Evolutionary conservation across 2,888 invertebrate genomes (phyloP), one percentile per base, ranked within the genome.

Genomic region (Listrodromus nycthemerus): DNA sequence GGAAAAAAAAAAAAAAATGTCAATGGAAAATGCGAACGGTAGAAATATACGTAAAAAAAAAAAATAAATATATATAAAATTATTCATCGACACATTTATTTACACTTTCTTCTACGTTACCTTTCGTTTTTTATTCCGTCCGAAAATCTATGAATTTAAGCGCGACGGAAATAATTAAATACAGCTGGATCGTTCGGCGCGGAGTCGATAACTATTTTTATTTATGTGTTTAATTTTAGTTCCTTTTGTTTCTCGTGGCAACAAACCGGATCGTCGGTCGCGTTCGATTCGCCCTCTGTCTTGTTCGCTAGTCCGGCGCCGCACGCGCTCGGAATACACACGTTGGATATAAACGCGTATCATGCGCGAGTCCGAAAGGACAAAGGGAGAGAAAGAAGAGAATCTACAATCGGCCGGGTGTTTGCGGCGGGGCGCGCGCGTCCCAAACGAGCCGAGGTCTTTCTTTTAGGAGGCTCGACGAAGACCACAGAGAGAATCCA

Each of bases 191-290:
- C 69, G 33, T 69, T 69, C 48, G 30, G 52, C 69, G 21, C 50
- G 52, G 52, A 27, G 16, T 69, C 52, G 33, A 21, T 19, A 52
- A 0, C 33, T 7, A 50, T 69, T 69, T 52, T 52, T 13, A 41
- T 10, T 52, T 16, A 13, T 41, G 10, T 41, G 2, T 13, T 41
- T 41, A 41, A 13, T 58, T 6, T 27, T 27, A 19, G 37, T 61
- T 61, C 19, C 30, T 30, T 74, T 63, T 63, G 50, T 2, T 73
- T 73, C 66, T 74, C 61, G 67, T 74, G 74, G 67, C 74, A 80
- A 66, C 74, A 67, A 58, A 74, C 55, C 37, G 67, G 78, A 77
- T 83, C 41, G 75, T 67, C 30, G 66, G 58, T 19, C 65, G 41
- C 55, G 19, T 65, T 66, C 21, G 8, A 30, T 63, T 65, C 55